Conservation (phyloP, 2,797 vertebrate genomes). For the Muscicapa striata region DNA sequence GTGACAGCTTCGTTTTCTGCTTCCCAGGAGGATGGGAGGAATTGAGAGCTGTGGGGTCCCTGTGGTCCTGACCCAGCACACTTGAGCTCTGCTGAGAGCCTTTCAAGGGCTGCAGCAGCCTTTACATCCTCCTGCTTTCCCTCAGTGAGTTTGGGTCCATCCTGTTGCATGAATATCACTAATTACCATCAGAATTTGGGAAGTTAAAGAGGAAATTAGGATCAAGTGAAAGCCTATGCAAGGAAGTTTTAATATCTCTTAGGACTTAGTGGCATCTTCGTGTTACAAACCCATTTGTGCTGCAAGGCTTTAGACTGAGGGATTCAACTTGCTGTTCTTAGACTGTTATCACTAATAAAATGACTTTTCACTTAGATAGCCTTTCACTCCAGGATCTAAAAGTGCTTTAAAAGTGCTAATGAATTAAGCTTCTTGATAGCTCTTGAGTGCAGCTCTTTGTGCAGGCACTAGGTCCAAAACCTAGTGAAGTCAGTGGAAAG, state of each 20-base stretch:
- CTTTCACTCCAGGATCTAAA: slow-evolving; percentile 24
- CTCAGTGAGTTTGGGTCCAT: neutral
- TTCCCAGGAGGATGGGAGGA: neutral
- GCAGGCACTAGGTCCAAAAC: slow-evolving; percentile 3
- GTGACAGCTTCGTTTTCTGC: neutral
- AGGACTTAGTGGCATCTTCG: neutral
- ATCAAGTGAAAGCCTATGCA: neutral
- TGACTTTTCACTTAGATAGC: slow-evolving; percentile 27
- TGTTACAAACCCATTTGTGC: neutral
- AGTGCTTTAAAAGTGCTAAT: slow-evolving; percentile 34
- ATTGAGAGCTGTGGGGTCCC: neutral
- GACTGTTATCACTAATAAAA: neutral
- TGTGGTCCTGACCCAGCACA: neutral
- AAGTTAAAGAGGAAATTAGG: neutral
- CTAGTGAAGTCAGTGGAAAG: neutral
- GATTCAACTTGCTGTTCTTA: neutral
- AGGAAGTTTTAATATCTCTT: neutral
- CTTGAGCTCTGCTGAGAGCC: neutral
- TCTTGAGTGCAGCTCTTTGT: slow-evolving; percentile 14
- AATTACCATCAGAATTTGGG: neutral
- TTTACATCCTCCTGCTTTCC: neutral
- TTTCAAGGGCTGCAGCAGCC: rapidly evolving
- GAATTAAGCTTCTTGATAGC: slow-evolving; percentile 42
- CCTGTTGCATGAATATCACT: neutral
- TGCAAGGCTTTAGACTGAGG: neutral